phyloP scores from a whole-genome alignment of 2,888 invertebrate genomes.

The Tenodera sinensis region DNA sequence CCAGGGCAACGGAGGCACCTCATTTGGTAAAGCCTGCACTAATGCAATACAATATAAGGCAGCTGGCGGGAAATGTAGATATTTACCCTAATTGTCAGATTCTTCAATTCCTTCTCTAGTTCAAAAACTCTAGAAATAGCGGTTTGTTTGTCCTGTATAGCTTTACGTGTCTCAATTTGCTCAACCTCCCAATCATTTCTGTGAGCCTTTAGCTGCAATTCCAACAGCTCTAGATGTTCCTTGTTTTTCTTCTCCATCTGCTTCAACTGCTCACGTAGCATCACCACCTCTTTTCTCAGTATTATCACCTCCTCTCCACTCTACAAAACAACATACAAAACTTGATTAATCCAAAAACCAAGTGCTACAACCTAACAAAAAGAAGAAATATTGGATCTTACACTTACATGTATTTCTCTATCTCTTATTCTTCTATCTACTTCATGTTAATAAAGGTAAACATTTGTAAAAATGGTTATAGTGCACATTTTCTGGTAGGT shows the following conservation, averaged over 20 bases:
- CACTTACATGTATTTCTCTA: too few relatives aligned
- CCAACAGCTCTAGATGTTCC: slow-evolving; percentile 35
- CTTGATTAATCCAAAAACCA: too few relatives aligned
- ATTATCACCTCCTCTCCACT: neutral
- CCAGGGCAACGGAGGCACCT: too few relatives aligned
- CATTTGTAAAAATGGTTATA: too few relatives aligned
- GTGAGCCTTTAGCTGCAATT: slow-evolving; percentile 37
- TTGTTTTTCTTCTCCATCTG: slow-evolving; percentile 28
- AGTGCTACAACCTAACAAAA: too few relatives aligned
- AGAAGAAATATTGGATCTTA: too few relatives aligned
- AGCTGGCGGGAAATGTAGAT: neutral
- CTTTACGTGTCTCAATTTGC: slow-evolving; percentile 38
- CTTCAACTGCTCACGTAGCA: slow-evolving; percentile 19
- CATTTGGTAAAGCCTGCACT: neutral
- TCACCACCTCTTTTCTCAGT: slow-evolving; percentile 22
- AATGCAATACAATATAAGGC: neutral
- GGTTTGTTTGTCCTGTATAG: slow-evolving; percentile 36
- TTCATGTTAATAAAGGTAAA: too few relatives aligned
- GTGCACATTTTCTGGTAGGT: too few relatives aligned
- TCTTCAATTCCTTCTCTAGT: slow-evolving; percentile 33
- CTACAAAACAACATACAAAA: neutral
- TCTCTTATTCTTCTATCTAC: too few relatives aligned
- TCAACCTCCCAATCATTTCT: slow-evolving; percentile 42
- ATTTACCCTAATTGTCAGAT: slow-evolving; percentile 25
- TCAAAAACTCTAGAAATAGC: slow-evolving; percentile 34